Conservation (phyloP, 2,113 vertebrate genomes). For the Syngnathoides biaculeatus region DNA sequence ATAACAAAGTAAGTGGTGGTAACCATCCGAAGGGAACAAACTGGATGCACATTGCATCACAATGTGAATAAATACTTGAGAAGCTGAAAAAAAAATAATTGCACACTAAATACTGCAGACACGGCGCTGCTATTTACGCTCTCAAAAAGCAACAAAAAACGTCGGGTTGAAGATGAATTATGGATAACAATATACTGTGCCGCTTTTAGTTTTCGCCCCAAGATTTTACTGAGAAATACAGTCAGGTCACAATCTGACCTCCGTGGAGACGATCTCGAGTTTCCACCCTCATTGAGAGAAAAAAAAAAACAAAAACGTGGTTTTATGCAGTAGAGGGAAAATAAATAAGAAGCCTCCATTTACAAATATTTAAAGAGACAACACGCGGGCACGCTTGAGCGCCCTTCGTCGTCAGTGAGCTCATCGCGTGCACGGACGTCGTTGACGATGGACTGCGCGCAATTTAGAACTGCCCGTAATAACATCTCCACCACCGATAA, state of each 20-base stretch:
- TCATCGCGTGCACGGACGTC: slow-evolving; percentile 4
- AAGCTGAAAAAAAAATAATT: neutral
- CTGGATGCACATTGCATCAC: slow-evolving; percentile 5
- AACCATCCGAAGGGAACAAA: neutral
- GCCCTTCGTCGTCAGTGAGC: neutral
- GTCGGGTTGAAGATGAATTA: slow-evolving; percentile 16
- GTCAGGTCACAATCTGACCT: slow-evolving; percentile 41
- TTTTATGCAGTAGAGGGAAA: slow-evolving; percentile 37
- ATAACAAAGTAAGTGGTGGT: slow-evolving; percentile 24
- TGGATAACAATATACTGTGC: slow-evolving; percentile 12
- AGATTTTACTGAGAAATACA: slow-evolving; percentile 29
- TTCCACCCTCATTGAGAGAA: slow-evolving; percentile 31
- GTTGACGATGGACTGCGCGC: slow-evolving; percentile 26
- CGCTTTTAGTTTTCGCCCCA: slow-evolving; percentile 12
- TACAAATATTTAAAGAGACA: slow-evolving; percentile 37
- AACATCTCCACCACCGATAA: slow-evolving; percentile 54
- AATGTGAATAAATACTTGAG: slow-evolving; percentile 1
- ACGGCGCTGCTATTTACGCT: neutral
- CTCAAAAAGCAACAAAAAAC: neutral
- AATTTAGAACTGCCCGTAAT: slow-evolving; percentile 50
- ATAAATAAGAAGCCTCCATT: slow-evolving; percentile 36
- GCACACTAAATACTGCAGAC: neutral
- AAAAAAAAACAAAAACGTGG: too few species aligned
- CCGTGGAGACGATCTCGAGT: slow-evolving; percentile 36
- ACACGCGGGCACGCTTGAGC: slow-evolving; percentile 14